Evolutionary conservation across 2,888 invertebrate genomes (phyloP), one percentile per base, ranked within the genome.

Genomic region (Prosopocoilus inquinatus): DNA sequence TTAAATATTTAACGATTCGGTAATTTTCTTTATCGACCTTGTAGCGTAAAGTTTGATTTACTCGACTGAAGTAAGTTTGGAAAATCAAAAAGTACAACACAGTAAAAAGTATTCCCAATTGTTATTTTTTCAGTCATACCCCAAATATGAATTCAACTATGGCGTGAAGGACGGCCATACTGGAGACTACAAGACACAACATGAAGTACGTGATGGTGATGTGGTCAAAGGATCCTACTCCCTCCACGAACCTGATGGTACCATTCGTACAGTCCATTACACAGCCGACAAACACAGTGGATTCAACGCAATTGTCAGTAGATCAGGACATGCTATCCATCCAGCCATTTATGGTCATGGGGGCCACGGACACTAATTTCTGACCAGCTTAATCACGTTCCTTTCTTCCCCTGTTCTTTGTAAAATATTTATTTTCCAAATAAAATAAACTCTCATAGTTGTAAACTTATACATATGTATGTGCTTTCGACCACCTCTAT

Each of bases 161-260:
- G 75, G 75, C 3, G 75, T 77, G 11, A 66, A 71, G 44, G 76
- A 77, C 59, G 70, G 72, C n/a, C 75, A 77, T 47, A 75, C 75
- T 32, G 70, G 73, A 28, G 77, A 77, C 63, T 63, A 68, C 49
- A 74, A 77, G 59, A 67, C 68, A 13, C 76, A 76, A 54, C 67
- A 70, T 48, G 77, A 77, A 62, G 68, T 70, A 49, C 68, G 74
- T 33, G 69, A 76, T 47, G 75, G 75, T 3, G 69, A 76, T 50
- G 60, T 70, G 16, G 75, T 75, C 32, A 71, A 72, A 47, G 77
- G 76, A 28, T 68, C 64, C 11, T 76, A 76, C 66, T 67, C 69
- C 41, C 54, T 76, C n/a, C 67, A 73, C 32, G 75, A 76, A 60
- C 70, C 76, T 32, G 77, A 76, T 62, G 76, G 76, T 56, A 75